Percentiles rank a stretch among this genome's conserved stretches.
phyloP scores from a whole-genome alignment of 2,113 vertebrate genomes.

The Cochlearius cochlearius region DNA sequence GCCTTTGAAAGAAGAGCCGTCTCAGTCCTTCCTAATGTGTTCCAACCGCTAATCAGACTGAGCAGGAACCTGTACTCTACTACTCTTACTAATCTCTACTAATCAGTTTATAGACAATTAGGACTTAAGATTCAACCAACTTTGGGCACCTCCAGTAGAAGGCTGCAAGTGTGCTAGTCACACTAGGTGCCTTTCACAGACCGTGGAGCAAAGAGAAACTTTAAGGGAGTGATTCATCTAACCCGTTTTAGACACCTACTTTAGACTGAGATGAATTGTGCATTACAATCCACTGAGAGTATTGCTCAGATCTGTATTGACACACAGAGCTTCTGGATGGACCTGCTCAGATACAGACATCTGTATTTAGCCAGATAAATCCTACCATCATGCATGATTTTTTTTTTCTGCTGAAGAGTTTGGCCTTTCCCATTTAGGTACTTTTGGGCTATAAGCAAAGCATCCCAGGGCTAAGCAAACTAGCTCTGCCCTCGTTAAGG shows the following conservation, averaged over 20 bases:
- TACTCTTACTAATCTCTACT: neutral
- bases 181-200: conserved; percentile 17
- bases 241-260: conserved; percentile 14
- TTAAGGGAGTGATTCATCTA: conserved; percentile 54
- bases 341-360: neutral
- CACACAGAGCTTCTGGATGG: neutral
- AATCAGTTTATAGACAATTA: neutral
- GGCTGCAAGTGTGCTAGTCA: neutral
- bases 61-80: neutral
- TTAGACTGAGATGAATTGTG: conserved; percentile 43
- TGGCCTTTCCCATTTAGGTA: neutral
- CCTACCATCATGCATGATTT: neutral
- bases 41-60: neutral
- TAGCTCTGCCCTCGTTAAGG: neutral
- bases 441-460: neutral
- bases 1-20: neutral
- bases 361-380: conserved; percentile 2
- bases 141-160: neutral
- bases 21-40: neutral
- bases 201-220: conserved; percentile 12
- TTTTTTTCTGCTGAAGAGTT: neutral
- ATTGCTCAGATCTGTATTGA: conserved; percentile 23
- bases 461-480: neutral
- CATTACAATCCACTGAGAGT: neutral
- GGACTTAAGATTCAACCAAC: neutral